These are phyloP conservation scores for Himalopsyche phryganea DNA, from an alignment of 1,140 invertebrate species.

Conservation along the genomic window DNA sequence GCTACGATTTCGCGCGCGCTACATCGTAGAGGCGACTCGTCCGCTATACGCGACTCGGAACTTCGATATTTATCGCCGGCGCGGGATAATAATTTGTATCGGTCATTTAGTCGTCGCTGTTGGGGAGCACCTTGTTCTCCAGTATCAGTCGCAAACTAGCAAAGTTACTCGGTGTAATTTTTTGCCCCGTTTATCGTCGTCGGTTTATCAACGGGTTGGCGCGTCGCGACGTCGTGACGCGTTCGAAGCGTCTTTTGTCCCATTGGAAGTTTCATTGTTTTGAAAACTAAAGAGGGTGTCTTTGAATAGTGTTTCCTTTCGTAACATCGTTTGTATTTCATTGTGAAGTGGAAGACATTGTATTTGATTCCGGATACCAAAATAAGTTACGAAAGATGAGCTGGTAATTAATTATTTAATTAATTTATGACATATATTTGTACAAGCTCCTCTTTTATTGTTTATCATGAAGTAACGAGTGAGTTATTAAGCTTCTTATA, in stretches of 20 bases:
- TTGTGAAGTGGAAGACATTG: background rate
- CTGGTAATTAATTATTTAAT: constrained; percentile 16
- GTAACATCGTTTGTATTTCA: constrained; percentile 5
- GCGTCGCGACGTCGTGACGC: background rate
- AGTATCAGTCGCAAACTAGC: background rate
- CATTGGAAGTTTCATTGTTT: background rate
- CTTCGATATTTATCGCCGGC: background rate
- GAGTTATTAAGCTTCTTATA: too few relatives aligned
- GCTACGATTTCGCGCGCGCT: background rate
- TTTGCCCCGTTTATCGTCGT: too few relatives aligned
- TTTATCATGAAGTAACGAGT: constrained; percentile 1
- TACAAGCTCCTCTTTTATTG: background rate
- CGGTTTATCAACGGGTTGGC: too few relatives aligned
- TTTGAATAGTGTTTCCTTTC: constrained; percentile 4
- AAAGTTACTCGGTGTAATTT: background rate
- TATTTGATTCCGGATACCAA: background rate
- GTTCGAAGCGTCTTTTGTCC: background rate
- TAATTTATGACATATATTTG: background rate
- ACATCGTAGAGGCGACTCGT: background rate
- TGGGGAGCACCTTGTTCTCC: background rate
- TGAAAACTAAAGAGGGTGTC: background rate
- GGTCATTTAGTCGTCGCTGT: background rate
- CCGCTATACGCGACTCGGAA: background rate
- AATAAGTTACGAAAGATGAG: constrained; percentile 12
- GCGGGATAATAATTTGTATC: background rate